Percentiles rank a stretch among this genome's conserved stretches.
Conservation (phyloP, 1,140 invertebrate genomes). For the Archivesica marissinica region DNA sequence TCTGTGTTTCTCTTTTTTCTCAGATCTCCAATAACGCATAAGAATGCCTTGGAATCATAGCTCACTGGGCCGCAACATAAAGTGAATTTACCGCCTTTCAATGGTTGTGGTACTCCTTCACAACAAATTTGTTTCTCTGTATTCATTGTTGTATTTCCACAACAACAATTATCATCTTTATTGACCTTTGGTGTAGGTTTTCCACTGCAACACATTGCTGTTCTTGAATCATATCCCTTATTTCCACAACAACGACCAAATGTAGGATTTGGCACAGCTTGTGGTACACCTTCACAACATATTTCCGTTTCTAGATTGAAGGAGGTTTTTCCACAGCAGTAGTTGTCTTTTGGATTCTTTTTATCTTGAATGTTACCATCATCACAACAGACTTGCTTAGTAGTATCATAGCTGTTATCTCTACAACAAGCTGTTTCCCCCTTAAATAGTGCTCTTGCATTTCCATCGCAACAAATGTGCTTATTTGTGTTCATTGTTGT, state of each 20-base stretch:
- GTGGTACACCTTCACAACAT: constrained; percentile 51
- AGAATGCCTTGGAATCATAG: constrained; percentile 30
- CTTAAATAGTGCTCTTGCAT: constrained; percentile 3
- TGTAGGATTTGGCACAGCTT: constrained; percentile 12
- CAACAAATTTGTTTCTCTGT: constrained; percentile 54
- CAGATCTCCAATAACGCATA: constrained; percentile 34
- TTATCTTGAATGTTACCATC: constrained; percentile 50
- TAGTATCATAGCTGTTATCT: constrained; percentile 52
- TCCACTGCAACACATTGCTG: constrained; percentile 33
- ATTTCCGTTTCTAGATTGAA: constrained; percentile 46
- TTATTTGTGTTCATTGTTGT: constrained; percentile 49
- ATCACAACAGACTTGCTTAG: constrained; percentile 51
- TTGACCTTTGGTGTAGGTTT: constrained; percentile 17
- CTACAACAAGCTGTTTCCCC: constrained; percentile 45
- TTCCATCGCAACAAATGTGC: constrained; percentile 53
- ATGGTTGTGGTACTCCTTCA: constrained; percentile 47
- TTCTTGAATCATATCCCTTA: constrained; percentile 46
- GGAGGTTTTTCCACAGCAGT: constrained; percentile 52
- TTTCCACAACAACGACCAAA: constrained; percentile 42
- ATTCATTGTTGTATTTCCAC: constrained; percentile 56
- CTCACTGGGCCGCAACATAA: constrained; percentile 38
- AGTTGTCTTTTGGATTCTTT: constrained; percentile 45
- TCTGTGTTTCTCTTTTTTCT: constrained; percentile 37
- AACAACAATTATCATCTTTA: constrained; percentile 50
- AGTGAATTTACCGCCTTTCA: constrained; percentile 30